Base-by-base conservation (phyloP, 2,797 vertebrate species). In the Taenioides sp. region DNA sequence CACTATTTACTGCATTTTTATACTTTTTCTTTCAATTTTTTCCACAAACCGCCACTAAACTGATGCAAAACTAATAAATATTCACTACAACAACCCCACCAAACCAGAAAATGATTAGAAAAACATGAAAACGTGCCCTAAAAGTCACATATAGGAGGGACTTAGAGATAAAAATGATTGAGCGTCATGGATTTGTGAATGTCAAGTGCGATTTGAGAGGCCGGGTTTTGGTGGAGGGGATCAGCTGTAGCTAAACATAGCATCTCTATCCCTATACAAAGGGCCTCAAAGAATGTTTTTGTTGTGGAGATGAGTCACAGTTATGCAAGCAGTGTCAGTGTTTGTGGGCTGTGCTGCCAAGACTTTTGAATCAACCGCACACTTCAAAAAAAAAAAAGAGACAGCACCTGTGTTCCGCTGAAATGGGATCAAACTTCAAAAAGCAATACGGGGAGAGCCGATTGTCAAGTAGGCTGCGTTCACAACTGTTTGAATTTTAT, bases 371-470 rank as follows among this genome's bases (percentile, higher is more conserved):
- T 31, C 63, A 34, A 47, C 16, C 9, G 40, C 23, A 55, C 27
- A 28, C 66, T 40, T 34, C 58, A 25, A 43, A 73, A 67, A 34
- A 25, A 73, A 67, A 66, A 22, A 31, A 3, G 60, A 71, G 22
- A 75, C 61, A 62, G 55, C 59, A 27, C 62, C 43, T 67, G 65
- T 69, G 69, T 37, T 74, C 23, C 3, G 2, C 66, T 70, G 34
- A 67, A 84, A 80, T 18, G 20, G 65, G 71, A 76, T 27, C 23
- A 67, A 83, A 79, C 77, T 86, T 84, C 73, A 84, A 86, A 86
- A 69, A 58, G 52, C 40, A 79, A 80, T 76, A 73, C 55, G 31
- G 50, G 61, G 61, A 52, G 54, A 58, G 55, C 62, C 55, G 55
- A 62, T n/a, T 69, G 72, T 73, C 59, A 66, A 64, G 67, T 65